Percentiles rank a stretch among this genome's conserved stretches.
These are phyloP conservation scores for Cordylochernes scorpioides DNA, from an alignment of 2,888 invertebrate genomes.

Conservation along the genomic window DNA sequence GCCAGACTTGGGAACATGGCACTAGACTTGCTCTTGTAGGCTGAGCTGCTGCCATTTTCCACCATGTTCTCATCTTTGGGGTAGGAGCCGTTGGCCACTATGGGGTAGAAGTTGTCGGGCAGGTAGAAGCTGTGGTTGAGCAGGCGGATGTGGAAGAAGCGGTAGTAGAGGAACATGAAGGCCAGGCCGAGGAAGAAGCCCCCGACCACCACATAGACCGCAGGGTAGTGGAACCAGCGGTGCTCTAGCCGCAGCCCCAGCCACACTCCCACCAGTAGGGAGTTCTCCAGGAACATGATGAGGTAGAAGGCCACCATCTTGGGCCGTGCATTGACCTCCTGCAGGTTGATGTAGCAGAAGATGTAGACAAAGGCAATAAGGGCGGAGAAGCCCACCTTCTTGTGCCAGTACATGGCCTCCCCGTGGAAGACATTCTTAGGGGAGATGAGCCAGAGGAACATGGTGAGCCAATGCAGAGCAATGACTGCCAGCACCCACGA, in stretches of 20 bases:
- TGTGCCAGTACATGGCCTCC: conserved; percentile 38
- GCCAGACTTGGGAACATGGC: conserved; percentile 8
- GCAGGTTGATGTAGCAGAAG: conserved; percentile 60
- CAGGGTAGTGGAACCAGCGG: conserved; percentile 26
- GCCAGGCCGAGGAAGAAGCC: conserved; percentile 22
- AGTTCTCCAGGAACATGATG: conserved; percentile 67
- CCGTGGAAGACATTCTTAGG: conserved; percentile 59
- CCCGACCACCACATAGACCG: conserved; percentile 15
- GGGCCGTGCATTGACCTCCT: conserved; percentile 47
- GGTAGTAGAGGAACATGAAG: conserved; percentile 29
- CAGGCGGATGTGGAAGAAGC: conserved; percentile 55
- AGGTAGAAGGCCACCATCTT: conserved; percentile 58
- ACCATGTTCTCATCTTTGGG: conserved; percentile 9
- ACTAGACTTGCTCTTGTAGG: conserved; percentile 8
- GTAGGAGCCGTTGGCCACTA: conserved; percentile 5
- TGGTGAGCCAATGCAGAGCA: conserved; percentile 60
- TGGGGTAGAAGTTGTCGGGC: too few species aligned
- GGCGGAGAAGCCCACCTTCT: conserved; percentile 39
- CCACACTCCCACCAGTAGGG: conserved; percentile 53
- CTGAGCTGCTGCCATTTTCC: conserved; percentile 10
- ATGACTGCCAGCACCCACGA: conserved; percentile 54
- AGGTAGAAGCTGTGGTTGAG: conserved; percentile 32
- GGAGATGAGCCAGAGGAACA: conserved; percentile 65
- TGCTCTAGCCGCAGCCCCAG: conserved; percentile 32
- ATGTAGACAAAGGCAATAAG: conserved; percentile 50